phyloP scores from a whole-genome alignment of 2,113 vertebrate genomes.

The Plecturocebus donacophilus region DNA sequence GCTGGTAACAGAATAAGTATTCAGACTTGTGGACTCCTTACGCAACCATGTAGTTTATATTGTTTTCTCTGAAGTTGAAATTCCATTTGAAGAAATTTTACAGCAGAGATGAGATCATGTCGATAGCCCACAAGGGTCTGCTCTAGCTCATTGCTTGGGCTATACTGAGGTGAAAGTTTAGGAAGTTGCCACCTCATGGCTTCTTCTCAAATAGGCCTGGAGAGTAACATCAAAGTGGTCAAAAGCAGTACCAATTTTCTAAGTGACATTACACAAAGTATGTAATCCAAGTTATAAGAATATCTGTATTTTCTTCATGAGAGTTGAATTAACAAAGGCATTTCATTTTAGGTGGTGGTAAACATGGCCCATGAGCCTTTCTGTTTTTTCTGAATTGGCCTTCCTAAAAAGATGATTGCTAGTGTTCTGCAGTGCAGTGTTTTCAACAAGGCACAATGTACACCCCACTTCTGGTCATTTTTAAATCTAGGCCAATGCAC shows the following conservation, averaged over 20 bases:
- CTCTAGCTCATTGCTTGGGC: neutral
- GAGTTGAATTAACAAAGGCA: neutral
- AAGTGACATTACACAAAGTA: neutral
- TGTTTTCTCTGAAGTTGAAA: neutral
- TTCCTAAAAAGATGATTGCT: neutral
- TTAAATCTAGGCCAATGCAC: neutral
- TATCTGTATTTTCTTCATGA: neutral
- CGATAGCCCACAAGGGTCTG: neutral
- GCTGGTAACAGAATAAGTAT: neutral
- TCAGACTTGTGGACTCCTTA: neutral
- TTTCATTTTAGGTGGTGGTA: neutral
- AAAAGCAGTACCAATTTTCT: neutral
- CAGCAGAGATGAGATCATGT: fast-evolving
- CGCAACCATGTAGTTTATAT: fast-evolving
- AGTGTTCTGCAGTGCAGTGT: fast-evolving
- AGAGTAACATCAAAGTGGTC: neutral
- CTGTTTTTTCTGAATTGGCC: neutral
- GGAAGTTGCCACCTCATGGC: neutral
- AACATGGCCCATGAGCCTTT: neutral
- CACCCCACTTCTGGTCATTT: neutral
- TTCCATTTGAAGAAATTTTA: neutral
- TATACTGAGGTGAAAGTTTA: neutral
- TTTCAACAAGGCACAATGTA: neutral
- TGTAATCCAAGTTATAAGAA: neutral
- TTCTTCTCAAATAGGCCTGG: neutral